Evolutionary conservation across 2,888 invertebrate species (phyloP).

Genomic region (Andrena flavipes): DNA sequence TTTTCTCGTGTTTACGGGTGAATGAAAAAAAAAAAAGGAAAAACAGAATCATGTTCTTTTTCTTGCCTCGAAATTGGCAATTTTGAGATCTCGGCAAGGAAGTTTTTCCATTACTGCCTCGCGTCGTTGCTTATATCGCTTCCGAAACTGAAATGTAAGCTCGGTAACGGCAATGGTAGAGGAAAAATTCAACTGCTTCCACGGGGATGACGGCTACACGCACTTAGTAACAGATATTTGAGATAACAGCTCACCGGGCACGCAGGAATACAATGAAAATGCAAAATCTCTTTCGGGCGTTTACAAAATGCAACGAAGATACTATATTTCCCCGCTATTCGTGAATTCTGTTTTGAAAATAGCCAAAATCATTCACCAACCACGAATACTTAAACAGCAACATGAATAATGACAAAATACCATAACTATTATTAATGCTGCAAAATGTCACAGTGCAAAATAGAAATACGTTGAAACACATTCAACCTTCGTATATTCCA

Average conservation of each 20-base stretch:
- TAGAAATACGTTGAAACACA: no score
- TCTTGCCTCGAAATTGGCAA: constrained; percentile 44
- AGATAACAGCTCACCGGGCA: no score
- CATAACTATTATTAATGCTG: no score
- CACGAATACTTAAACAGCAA: background rate
- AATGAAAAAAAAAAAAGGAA: constrained; percentile 26
- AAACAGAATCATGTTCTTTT: constrained; percentile 21
- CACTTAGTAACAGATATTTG: constrained; percentile 35
- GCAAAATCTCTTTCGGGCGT: background rate
- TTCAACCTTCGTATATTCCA: no score
- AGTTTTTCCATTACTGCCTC: constrained; percentile 48
- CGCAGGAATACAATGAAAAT: background rate
- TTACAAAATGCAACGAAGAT: background rate
- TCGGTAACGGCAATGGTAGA: constrained; percentile 18
- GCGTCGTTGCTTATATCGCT: constrained; percentile 30
- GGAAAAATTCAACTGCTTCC: constrained; percentile 4
- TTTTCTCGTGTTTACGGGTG: constrained; percentile 18
- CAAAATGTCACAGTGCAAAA: no score
- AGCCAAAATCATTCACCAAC: background rate
- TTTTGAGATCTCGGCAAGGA: constrained; percentile 39
- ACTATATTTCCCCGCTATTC: background rate
- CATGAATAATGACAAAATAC: no score
- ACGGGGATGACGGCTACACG: constrained; percentile 24
- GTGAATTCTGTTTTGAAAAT: background rate
- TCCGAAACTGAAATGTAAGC: constrained; percentile 29